Conservation (phyloP, 2,797 vertebrate species). For the Cossypha dichroa region DNA sequence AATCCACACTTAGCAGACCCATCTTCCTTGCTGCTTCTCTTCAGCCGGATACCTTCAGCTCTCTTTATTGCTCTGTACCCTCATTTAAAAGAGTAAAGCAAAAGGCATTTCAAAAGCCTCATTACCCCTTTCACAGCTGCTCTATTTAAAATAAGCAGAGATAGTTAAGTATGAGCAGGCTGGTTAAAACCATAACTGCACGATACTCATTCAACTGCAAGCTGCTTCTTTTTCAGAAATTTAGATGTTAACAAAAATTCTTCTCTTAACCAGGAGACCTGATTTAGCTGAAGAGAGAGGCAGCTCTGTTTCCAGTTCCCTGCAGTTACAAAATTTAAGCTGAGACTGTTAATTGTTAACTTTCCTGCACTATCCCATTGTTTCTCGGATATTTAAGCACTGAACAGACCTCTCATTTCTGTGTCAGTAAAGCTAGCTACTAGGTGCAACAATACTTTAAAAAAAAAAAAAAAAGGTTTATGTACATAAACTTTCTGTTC, state of each 20-base stretch:
- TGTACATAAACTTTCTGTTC: conserved; percentile 69
- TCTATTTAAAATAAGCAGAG: conserved; percentile 25
- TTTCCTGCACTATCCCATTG: conserved; percentile 75
- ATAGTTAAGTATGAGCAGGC: conserved; percentile 61
- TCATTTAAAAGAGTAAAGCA: conserved; percentile 67
- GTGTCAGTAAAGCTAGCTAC: conserved; percentile 65
- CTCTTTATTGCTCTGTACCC: conserved; percentile 51
- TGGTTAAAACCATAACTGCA: conserved; percentile 61
- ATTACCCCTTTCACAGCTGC: neutral
- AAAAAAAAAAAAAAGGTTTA: conserved; percentile 1
- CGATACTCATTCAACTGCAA: conserved; percentile 63
- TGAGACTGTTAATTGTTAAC: conserved; percentile 72
- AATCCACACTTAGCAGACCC: conserved; percentile 91
- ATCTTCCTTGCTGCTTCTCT: conserved; percentile 76
- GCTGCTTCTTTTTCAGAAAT: conserved; percentile 67
- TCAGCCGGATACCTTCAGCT: conserved; percentile 55
- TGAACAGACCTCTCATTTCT: conserved; percentile 52
- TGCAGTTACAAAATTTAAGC: conserved; percentile 76
- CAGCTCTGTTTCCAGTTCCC: conserved; percentile 75
- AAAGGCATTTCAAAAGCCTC: conserved; percentile 43
- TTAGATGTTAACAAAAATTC: conserved; percentile 67
- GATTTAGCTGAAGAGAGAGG: conserved; percentile 71
- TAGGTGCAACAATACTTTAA: conserved; percentile 65
- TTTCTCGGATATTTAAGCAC: conserved; percentile 71
- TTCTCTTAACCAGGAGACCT: conserved; percentile 73